phyloP scores from a whole-genome alignment of 2,113 vertebrate genomes.

The Gavialis gangeticus region DNA sequence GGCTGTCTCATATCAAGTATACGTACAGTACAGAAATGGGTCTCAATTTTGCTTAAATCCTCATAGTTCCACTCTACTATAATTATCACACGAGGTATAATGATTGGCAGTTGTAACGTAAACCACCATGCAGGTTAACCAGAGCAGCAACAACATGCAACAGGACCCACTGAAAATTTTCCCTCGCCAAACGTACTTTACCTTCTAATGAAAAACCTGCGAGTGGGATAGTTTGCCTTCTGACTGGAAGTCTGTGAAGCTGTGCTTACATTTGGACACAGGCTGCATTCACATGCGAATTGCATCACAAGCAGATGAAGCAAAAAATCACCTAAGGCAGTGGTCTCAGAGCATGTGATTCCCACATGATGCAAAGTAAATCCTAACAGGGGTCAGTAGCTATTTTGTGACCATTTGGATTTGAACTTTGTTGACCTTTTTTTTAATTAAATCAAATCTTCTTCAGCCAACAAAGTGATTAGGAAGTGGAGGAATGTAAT shows the following conservation, averaged over 20 bases:
- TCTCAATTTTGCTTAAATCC: background rate
- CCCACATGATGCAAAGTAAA: background rate
- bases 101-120: fast-evolving
- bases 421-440: too few relatives aligned
- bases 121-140: background rate
- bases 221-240: background rate
- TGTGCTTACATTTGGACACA: background rate
- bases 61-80: background rate
- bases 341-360: fast-evolving
- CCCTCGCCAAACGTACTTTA: background rate
- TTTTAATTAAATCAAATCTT: background rate
- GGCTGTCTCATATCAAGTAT: fast-evolving
- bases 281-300: background rate
- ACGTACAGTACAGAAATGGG: fast-evolving
- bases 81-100: background rate
- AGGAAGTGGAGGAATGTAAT: background rate
- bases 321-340: fast-evolving
- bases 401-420: background rate
- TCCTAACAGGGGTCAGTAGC: fast-evolving
- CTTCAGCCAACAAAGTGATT: background rate
- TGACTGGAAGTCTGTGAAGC: fast-evolving
- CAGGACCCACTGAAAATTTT: background rate
- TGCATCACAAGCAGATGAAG: background rate
- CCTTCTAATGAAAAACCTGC: constrained; percentile 11
- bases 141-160: fast-evolving